These are phyloP conservation scores for cattle (Bos taurus) DNA, from an alignment of 2,113 vertebrate species.

Conservation along the genomic window DNA sequence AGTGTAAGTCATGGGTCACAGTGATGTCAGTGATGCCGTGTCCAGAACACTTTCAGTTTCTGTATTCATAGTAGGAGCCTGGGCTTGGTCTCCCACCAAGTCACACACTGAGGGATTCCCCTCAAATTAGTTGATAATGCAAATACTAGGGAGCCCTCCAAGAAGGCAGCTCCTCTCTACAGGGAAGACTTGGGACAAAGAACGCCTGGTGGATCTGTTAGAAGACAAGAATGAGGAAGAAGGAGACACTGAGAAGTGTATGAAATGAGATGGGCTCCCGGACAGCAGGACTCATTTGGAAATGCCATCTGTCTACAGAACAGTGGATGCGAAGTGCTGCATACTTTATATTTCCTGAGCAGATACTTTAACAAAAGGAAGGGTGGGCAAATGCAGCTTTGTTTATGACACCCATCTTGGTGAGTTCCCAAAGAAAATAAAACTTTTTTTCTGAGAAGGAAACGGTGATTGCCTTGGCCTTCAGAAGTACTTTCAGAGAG, in stretches of 20 bases:
- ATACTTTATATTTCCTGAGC: not conserved
- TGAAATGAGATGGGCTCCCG: not conserved
- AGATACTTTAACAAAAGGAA: not conserved
- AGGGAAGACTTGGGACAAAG: not conserved
- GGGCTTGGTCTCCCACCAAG: not conserved
- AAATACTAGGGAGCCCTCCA: not conserved
- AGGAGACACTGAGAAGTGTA: not conserved
- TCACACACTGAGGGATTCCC: not conserved
- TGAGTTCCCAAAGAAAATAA: not conserved
- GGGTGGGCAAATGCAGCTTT: not conserved
- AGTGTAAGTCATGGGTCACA: not conserved
- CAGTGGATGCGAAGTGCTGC: not conserved
- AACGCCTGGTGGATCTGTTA: not conserved
- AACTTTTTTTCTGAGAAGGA: not conserved
- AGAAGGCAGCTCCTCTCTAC: not conserved
- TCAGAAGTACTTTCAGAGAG: not conserved
- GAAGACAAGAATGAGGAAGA: not conserved
- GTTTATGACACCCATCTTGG: not conserved
- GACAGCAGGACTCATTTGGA: not conserved
- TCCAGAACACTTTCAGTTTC: not conserved
- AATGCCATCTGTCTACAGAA: not conserved
- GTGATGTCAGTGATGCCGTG: not conserved
- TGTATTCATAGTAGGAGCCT: not conserved
- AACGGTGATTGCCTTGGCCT: not conserved
- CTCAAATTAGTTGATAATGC: not conserved